Base-by-base conservation (phyloP, 2,888 invertebrate genomes). In the Megamerina dolium region DNA sequence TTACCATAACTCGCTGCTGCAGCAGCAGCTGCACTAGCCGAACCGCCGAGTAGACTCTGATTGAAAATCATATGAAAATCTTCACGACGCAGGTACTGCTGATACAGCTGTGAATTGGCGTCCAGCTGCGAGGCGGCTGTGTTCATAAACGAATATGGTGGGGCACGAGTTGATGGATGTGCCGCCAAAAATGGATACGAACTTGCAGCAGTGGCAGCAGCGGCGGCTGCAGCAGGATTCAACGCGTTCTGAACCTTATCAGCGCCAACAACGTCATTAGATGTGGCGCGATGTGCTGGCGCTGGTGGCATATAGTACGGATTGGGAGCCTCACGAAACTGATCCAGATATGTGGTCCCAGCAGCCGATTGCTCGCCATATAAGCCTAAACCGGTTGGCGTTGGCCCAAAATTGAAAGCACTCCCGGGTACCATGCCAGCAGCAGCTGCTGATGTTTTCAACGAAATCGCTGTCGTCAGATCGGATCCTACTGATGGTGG, bases 341-440 rank as follows among this genome's bases (percentile, higher is more conserved):
- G 83, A 55, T 84, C 84, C 39, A 85, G 73, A 64, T 83, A 85
- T 31, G 78, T 77, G 54, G 79, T 75, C 60, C 81, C 82, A 34
- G 83, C 83, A 12, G 64, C 49, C 5, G 58, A 58, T 40, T 66
- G 66, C 33, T 66, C 66, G 3, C 66, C 64, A 38, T 66, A 68
- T 1, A 68, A 45, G 0, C 68, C 66, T 59, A 83, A 73, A 4
- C 73, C 72, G 46, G 79, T 76, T 4, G 83, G 75, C 1, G 85
- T 75, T 4, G 86, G 77, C 14, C 86, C 86, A 61, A 88, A 90
- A 64, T 88, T 89, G 58, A 89, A 90, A 38, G 89, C 87, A 70
- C 87, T 87, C 19, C 85, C 83, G 6, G 88, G 81, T 50, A 88
- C 85, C 62, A 86, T 83, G 55, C 80, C 80, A 4, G 79, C 74